Evolutionary conservation across 1,140 invertebrate genomes (phyloP), one percentile per base, ranked within the genome.

Genomic region (Physella acuta): DNA sequence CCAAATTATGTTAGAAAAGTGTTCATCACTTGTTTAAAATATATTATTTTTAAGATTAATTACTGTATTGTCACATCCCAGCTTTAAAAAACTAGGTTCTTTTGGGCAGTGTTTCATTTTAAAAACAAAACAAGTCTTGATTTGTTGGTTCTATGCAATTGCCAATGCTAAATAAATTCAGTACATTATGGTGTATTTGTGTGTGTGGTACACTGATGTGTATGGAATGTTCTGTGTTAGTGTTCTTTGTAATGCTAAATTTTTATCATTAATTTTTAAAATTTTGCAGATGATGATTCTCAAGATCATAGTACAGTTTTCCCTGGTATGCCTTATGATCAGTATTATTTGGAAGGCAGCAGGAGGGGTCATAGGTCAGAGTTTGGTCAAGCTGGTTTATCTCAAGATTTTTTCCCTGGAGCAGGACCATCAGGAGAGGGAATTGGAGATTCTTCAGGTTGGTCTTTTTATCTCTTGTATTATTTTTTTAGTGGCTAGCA

Each of bases 371-470:
- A 64, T 28, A 64, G 62, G 51, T 17, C 31, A 51, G 62, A 64
- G 33, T 64, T 33, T 64, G 31, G 51, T 52, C 62, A 49, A 2
- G 20, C 28, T 30, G 62, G 44, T 64, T 37, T 28, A 3, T 30
- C 37, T 26, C 31, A 37, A 3, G 62, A 64, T 24, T 53, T 33
- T 53, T 52, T 64, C n/a, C 62, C 16, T n/a, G 62, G 28, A 20
- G 44, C 62, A 8, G 44, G 44, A 16, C 28, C 62, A 1, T 64
- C 62, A 64, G 62, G 62, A 31, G 62, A 64, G 26, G 59, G 16
- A 44, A 37, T 34, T 34, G 62, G 62, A 33, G 62, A 64, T 44
- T 30, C 62, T 20, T 64, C 62, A 64, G 62, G 62, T 64, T 64
- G 39, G 62, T 64, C 44, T 52, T 49, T 44, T 64, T 64, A 51